Conservation (phyloP, 1,140 invertebrate species). For the Drosophila takahashii region DNA sequence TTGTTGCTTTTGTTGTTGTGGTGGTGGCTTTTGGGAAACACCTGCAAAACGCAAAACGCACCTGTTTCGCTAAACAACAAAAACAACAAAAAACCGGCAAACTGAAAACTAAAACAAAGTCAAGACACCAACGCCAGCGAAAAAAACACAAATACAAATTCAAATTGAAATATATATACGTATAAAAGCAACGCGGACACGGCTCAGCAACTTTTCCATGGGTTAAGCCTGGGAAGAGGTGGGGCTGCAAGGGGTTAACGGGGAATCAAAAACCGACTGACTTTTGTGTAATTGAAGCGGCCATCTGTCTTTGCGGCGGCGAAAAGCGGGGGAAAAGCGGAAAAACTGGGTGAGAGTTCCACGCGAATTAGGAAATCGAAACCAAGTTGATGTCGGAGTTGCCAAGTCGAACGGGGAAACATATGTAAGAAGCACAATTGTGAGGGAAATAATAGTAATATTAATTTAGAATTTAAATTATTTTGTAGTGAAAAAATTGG, state of each 20-base stretch:
- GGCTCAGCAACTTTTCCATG: conserved; percentile 67
- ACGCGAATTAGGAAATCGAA: conserved; percentile 80
- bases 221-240: conserved; percentile 18
- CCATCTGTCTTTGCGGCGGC: conserved; percentile 31
- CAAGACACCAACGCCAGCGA: conserved; percentile 54
- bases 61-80: conserved; percentile 75
- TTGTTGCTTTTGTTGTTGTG: conserved; percentile 31
- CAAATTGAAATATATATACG: not conserved
- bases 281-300: conserved; percentile 80
- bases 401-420: conserved; percentile 6
- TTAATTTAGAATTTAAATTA: too few species aligned
- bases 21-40: conserved; percentile 82
- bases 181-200: conserved; percentile 57
- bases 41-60: conserved; percentile 83
- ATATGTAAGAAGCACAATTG: conserved; percentile 13
- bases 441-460: not conserved
- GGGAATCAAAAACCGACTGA: conserved; percentile 49
- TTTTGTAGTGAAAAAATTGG: too few species aligned
- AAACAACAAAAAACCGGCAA: conserved; percentile 39
- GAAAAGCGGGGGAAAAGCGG: conserved; percentile 18
- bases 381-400: conserved; percentile 48
- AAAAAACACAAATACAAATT: conserved; percentile 4
- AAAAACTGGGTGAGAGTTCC: conserved; percentile 49
- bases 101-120: conserved; percentile 74
- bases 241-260: conserved; percentile 1